Conservation (phyloP, 92 coral and sea anemone genomes). For the Epizoanthus illoricatus region DNA sequence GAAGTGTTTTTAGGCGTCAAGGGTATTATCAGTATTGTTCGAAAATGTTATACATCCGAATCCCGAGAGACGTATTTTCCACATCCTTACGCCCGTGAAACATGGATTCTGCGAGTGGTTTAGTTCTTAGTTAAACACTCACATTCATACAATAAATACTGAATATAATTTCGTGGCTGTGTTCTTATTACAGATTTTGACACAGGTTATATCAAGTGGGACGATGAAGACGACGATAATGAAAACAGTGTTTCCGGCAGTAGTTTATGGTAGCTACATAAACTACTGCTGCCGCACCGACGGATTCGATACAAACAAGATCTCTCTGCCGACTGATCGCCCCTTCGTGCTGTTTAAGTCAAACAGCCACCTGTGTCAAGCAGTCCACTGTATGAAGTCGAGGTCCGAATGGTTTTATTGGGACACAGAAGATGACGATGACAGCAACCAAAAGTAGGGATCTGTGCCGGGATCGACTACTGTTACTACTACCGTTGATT, state of each 20-base stretch:
- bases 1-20: no score
- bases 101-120: no score
- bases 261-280: no score
- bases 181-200: background rate
- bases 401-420: background rate
- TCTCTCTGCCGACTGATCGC: background rate
- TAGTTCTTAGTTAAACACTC: no score
- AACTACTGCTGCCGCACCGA: conserved; percentile 12
- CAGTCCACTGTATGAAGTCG: background rate
- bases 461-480: background rate
- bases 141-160: no score
- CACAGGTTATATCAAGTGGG: background rate
- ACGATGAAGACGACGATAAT: background rate
- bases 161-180: no score
- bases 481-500: background rate
- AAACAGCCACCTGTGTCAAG: background rate
- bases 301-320: background rate
- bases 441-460: background rate
- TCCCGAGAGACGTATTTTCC: no score
- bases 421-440: background rate
- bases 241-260: background rate
- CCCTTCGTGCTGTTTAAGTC: background rate
- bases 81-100: no score
- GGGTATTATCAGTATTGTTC: no score
- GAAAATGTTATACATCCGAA: no score